A percentile compares a stretch with the other conserved stretches of the same genome.
These are phyloP conservation scores for Noctua janthina DNA, from an alignment of 2,888 invertebrate genomes.

Conservation along the genomic window DNA sequence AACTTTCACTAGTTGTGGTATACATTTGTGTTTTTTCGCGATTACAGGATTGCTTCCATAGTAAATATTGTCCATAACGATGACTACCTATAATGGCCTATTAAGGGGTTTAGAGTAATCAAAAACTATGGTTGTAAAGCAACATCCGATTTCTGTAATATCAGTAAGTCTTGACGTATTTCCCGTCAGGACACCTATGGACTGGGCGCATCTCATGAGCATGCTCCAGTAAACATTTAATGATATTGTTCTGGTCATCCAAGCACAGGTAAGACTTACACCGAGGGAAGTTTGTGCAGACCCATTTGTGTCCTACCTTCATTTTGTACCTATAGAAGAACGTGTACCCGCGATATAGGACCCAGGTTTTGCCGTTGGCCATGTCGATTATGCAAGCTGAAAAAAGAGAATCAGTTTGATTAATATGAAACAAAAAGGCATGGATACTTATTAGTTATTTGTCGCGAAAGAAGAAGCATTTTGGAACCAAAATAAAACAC, in stretches of 20 bases:
- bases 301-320: conserved; percentile 76
- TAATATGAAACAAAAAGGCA: background rate
- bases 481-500: conserved; percentile 3
- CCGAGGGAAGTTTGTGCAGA: conserved; percentile 78
- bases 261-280: conserved; percentile 77
- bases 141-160: background rate
- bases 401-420: conserved; percentile 47
- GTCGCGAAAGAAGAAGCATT: background rate
- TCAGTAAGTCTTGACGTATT: conserved; percentile 59
- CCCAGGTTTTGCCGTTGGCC: conserved; percentile 72
- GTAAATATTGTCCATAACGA: background rate
- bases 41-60: background rate
- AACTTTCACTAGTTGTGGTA: too few relatives aligned
- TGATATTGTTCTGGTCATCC: conserved; percentile 67
- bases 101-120: background rate
- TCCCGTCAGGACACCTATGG: conserved; percentile 69
- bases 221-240: conserved; percentile 63
- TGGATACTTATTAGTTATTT: background rate
- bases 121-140: background rate
- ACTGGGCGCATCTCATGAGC: conserved; percentile 67
- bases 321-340: conserved; percentile 78
- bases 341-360: conserved; percentile 74
- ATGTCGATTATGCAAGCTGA: conserved; percentile 75
- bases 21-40: background rate
- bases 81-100: background rate